A percentile compares a stretch with the other conserved stretches of the same genome.
Evolutionary conservation across 2,113 vertebrate species (phyloP).

Genomic region (Cynocephalus volans): DNA sequence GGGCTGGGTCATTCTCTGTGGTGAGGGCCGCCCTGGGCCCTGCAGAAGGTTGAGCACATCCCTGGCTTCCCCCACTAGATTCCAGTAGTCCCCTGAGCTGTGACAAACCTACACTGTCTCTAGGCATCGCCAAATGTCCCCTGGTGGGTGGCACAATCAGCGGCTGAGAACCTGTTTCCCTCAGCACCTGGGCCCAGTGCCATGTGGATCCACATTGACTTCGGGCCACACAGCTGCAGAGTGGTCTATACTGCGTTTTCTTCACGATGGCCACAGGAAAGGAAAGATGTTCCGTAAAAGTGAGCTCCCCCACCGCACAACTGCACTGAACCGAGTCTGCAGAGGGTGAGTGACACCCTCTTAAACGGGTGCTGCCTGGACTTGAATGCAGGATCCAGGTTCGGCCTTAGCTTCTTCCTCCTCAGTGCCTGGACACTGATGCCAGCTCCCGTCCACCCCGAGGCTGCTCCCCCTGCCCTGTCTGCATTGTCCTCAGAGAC

Average conservation of each 20-base stretch:
- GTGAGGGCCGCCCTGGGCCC: not conserved
- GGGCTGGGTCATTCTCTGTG: too few species aligned
- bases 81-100: not conserved
- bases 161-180: accelerated
- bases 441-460: accelerated
- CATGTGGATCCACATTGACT: accelerated
- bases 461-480: not conserved
- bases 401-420: not conserved
- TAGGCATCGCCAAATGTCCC: not conserved
- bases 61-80: not conserved
- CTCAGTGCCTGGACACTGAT: not conserved
- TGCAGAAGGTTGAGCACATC: accelerated
- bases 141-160: too few species aligned
- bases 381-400: not conserved
- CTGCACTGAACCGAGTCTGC: not conserved
- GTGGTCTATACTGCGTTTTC: too few species aligned
- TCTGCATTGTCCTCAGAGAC: not conserved
- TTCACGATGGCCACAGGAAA: too few species aligned
- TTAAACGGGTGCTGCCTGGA: accelerated
- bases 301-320: accelerated
- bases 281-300: too few species aligned
- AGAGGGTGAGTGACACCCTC: accelerated
- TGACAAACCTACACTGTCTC: not conserved
- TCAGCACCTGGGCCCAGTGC: not conserved
- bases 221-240: too few species aligned